phyloP scores from a whole-genome alignment of 2,113 vertebrate species.

The Prionailurus viverrinus region DNA sequence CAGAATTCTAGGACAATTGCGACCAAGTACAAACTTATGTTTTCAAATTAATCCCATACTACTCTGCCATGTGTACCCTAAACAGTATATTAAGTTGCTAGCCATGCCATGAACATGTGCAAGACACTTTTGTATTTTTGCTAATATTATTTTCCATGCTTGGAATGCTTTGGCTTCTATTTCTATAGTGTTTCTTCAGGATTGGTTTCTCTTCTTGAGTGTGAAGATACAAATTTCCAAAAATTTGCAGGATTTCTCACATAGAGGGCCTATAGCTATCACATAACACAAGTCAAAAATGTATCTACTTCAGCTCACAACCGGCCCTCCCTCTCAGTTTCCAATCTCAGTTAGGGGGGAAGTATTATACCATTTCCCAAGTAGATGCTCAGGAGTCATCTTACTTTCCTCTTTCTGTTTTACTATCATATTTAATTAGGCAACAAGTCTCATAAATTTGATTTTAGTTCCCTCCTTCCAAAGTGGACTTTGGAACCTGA shows the following conservation, averaged over 20 bases:
- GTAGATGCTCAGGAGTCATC: background rate
- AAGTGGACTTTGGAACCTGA: background rate
- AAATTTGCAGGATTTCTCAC: background rate
- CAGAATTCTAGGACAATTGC: background rate
- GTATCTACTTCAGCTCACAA: background rate
- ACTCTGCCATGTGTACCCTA: background rate
- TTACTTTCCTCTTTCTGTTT: background rate
- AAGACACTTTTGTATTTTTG: background rate
- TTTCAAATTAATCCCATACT: background rate
- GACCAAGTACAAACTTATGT: background rate
- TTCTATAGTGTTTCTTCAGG: conserved; percentile 31
- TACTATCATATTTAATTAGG: background rate
- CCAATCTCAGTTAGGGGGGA: background rate
- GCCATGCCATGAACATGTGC: background rate
- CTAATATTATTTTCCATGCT: background rate
- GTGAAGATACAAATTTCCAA: background rate
- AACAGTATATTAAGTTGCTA: background rate
- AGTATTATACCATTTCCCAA: background rate
- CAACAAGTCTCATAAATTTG: background rate
- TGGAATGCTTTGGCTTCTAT: background rate
- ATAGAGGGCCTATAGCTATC: background rate
- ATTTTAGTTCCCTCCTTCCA: conserved; percentile 1
- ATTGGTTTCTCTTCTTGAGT: background rate
- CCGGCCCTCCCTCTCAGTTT: background rate
- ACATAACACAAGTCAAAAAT: background rate